Percentiles rank a stretch among this genome's conserved stretches.
Evolutionary conservation across 2,888 invertebrate genomes (phyloP).

Genomic region (Diadegma fenestrale): DNA sequence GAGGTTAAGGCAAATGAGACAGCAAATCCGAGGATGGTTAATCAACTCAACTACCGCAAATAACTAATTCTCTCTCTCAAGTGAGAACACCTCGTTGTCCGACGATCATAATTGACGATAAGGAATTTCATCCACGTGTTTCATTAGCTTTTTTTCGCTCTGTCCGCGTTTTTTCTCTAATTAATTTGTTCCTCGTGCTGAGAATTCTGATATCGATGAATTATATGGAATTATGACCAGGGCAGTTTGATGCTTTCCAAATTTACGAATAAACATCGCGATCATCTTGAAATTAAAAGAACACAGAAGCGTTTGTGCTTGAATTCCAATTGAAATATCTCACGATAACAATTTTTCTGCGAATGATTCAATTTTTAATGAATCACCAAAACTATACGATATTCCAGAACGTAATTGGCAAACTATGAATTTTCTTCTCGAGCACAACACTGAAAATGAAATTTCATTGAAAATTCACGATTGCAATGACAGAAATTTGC

Average conservation of each 20-base stretch:
- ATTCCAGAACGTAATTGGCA: not conserved
- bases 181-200: not conserved
- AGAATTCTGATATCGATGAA: not conserved
- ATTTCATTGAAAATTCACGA: too few species aligned
- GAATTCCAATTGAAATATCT: not conserved
- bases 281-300: not conserved
- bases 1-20: constrained; percentile 48
- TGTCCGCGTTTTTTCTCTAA: not conserved
- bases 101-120: constrained; percentile 44
- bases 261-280: not conserved
- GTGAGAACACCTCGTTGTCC: constrained; percentile 16
- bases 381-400: not conserved
- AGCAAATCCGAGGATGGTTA: constrained; percentile 41
- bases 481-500: too few species aligned
- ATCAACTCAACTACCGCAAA: constrained; percentile 38
- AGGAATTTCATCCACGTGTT: constrained; percentile 24
- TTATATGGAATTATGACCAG: not conserved
- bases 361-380: not conserved
- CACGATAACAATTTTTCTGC: not conserved
- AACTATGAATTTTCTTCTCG: constrained; percentile 22
- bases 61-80: not conserved
- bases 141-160: constrained; percentile 30
- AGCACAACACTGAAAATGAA: not conserved
- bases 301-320: not conserved
- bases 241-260: not conserved